phyloP scores from a whole-genome alignment of 1,140 invertebrate genomes.

The Drosophila rufa region DNA sequence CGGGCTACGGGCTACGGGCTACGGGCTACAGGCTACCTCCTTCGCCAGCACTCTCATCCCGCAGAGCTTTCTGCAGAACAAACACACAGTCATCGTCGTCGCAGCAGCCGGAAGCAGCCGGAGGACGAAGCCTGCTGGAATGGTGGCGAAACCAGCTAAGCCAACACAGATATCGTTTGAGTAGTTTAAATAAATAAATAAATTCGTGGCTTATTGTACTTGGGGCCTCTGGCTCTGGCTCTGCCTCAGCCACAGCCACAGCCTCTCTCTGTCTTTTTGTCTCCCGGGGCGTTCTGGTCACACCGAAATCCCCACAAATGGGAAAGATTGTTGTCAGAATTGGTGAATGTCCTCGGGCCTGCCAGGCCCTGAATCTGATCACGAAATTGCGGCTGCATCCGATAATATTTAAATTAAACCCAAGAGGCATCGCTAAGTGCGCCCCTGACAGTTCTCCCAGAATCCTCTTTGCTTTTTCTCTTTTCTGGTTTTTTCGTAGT shows the following conservation, averaged over 20 bases:
- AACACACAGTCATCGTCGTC: slow-evolving; percentile 24
- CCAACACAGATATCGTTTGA: slow-evolving; percentile 60
- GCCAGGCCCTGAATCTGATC: slow-evolving; percentile 35
- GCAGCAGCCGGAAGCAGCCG: slow-evolving; percentile 21
- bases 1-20: background rate
- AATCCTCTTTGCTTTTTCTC: slow-evolving; percentile 6
- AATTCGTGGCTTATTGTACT: slow-evolving; percentile 51
- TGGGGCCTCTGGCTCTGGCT: background rate
- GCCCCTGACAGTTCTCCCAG: slow-evolving; percentile 21
- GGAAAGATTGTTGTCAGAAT: slow-evolving; percentile 34
- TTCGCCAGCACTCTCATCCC: background rate
- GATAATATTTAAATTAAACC: slow-evolving; percentile 32
- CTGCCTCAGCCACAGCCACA: background rate
- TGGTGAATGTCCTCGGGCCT: slow-evolving; percentile 21
- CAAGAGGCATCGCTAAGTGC: background rate
- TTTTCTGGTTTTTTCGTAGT: background rate
- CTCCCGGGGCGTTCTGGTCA: slow-evolving; percentile 3
- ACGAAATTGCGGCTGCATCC: slow-evolving; percentile 26
- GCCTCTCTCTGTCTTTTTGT: background rate
- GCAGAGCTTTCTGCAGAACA: slow-evolving; percentile 53
- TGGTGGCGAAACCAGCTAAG: slow-evolving; percentile 37
- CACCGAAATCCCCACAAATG: slow-evolving; percentile 1
- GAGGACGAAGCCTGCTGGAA: background rate
- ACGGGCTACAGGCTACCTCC: background rate
- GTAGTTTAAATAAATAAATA: slow-evolving; percentile 72